phyloP scores from a whole-genome alignment of 2,888 invertebrate genomes.

The Pycnomerus fuliginosus region DNA sequence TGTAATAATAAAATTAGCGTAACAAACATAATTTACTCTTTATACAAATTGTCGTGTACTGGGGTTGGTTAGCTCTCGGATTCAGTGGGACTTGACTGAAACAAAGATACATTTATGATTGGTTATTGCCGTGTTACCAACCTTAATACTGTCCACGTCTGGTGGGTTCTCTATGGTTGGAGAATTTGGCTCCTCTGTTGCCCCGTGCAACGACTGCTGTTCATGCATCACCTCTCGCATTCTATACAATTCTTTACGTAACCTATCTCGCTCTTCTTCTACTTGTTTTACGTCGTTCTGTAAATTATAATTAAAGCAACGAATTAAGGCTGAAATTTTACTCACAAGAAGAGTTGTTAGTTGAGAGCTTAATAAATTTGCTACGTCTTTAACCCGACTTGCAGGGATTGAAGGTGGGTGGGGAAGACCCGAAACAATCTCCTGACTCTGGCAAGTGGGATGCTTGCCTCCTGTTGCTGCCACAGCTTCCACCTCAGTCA shows the following conservation, averaged over 20 bases:
- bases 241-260: constrained; percentile 70
- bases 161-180: constrained; percentile 32
- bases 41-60: constrained; percentile 28
- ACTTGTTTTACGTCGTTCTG: constrained; percentile 73
- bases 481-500: constrained; percentile 60
- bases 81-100: constrained; percentile 43
- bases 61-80: constrained; percentile 33
- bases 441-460: constrained; percentile 48
- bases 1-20: constrained; percentile 21
- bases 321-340: constrained; percentile 23
- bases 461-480: constrained; percentile 53
- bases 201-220: constrained; percentile 52
- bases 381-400: constrained; percentile 62
- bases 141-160: constrained; percentile 45
- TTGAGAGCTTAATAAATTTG: constrained; percentile 63
- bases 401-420: constrained; percentile 61
- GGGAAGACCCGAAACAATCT: constrained; percentile 51
- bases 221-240: constrained; percentile 71
- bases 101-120: constrained; percentile 13
- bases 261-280: constrained; percentile 72
- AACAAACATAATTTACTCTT: constrained; percentile 15
- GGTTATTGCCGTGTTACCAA: constrained; percentile 16
- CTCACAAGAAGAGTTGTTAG: constrained; percentile 70
- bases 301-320: too few species aligned
- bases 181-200: constrained; percentile 25